phyloP scores from a whole-genome alignment of 92 coral and sea anemone genomes.

The Zoanthus sociatus region DNA sequence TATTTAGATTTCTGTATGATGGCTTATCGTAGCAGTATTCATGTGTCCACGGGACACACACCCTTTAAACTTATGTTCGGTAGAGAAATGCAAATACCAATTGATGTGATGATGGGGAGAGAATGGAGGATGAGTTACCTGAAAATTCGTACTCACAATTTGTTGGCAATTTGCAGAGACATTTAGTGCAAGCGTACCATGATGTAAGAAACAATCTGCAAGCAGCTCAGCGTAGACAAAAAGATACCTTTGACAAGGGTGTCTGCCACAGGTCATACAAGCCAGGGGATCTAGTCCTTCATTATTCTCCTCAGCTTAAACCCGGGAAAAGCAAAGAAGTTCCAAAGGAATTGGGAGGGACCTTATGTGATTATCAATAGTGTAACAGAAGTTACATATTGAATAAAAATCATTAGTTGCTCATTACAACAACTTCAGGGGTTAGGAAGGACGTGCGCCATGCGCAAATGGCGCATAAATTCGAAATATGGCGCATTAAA shows the following conservation, averaged over 20 bases:
- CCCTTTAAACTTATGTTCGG: conserved; percentile 1
- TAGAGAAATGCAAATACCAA: neutral
- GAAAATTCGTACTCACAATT: neutral
- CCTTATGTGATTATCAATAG: conserved; percentile 48
- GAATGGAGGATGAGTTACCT: conserved; percentile 41
- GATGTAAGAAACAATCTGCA: conserved; percentile 58
- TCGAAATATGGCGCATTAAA: too few species aligned
- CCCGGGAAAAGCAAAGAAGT: conserved; percentile 61
- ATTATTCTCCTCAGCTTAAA: neutral
- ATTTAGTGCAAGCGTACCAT: conserved; percentile 37
- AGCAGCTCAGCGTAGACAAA: conserved; percentile 65
- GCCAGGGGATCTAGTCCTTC: conserved; percentile 65
- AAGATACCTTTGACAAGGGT: neutral
- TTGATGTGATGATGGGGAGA: conserved; percentile 54
- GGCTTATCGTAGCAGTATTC: conserved; percentile 46
- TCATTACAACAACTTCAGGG: conserved; percentile 27
- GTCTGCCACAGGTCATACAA: conserved; percentile 48
- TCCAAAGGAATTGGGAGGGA: conserved; percentile 64
- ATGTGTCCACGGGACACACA: conserved; percentile 41
- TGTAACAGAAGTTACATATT: conserved; percentile 56
- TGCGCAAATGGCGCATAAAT: too few species aligned
- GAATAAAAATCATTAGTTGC: conserved; percentile 35
- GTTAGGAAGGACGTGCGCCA: too few species aligned
- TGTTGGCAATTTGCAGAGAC: neutral
- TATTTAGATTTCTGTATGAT: conserved; percentile 54